Conservation (phyloP, 2,888 invertebrate species). For the Vesta saturnalis region DNA sequence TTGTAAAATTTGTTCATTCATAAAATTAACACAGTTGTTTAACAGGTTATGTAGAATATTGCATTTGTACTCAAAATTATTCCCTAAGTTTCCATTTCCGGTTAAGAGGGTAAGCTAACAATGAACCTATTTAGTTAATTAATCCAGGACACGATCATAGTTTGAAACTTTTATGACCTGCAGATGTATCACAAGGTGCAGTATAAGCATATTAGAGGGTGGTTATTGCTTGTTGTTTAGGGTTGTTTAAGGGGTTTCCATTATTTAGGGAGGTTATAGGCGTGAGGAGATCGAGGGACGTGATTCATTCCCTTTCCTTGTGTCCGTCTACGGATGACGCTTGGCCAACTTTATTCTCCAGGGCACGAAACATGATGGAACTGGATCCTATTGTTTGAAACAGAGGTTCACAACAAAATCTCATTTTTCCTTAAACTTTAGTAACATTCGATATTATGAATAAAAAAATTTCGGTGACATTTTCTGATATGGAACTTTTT, state of each 20-base stretch:
- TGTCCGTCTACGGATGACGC: conserved; percentile 42
- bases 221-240: conserved; percentile 42
- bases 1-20: not conserved
- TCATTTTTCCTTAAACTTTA: not conserved
- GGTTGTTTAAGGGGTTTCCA: conserved; percentile 46
- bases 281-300: conserved; percentile 45
- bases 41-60: not conserved
- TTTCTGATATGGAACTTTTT: too few relatives aligned
- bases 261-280: conserved; percentile 44
- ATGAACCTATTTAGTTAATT: conserved; percentile 26
- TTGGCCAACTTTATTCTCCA: conserved; percentile 28
- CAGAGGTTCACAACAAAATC: conserved; percentile 9
- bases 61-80: conserved; percentile 3
- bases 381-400: conserved; percentile 18
- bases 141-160: conserved; percentile 23
- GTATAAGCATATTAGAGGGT: conserved; percentile 34
- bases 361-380: conserved; percentile 27
- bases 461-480: too few relatives aligned
- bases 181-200: conserved; percentile 36
- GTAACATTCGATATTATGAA: too few relatives aligned
- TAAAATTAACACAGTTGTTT: not conserved
- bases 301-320: conserved; percentile 49
- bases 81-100: conserved; percentile 12
- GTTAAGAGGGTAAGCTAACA: conserved; percentile 11
- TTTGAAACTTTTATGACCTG: conserved; percentile 26